Evolutionary conservation across 2,113 vertebrate species (phyloP).

Genomic region (Pachyramphus minor): DNA sequence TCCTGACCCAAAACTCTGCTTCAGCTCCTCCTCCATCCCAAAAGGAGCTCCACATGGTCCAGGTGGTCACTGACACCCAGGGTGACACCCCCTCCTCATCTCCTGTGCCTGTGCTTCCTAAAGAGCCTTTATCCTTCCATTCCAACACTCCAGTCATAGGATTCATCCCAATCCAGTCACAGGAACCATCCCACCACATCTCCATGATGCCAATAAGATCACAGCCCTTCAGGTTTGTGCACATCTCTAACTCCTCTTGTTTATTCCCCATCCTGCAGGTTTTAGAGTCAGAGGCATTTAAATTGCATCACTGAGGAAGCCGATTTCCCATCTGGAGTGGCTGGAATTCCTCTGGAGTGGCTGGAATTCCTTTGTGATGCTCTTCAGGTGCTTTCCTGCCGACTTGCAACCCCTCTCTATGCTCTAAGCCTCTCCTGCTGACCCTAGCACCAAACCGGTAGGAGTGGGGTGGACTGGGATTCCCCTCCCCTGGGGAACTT

Average conservation of each 20-base stretch:
- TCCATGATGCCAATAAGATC: rapidly evolving
- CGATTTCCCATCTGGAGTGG: background rate
- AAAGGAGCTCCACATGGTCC: background rate
- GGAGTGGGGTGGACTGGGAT: background rate
- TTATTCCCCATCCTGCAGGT: background rate
- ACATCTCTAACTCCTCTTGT: background rate
- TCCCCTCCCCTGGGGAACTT: background rate
- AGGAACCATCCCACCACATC: background rate
- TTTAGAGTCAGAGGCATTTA: background rate
- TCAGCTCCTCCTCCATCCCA: background rate
- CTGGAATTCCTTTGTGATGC: background rate
- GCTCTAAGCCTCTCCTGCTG: background rate
- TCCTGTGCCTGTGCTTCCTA: background rate
- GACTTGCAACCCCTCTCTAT: background rate
- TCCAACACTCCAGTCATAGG: background rate
- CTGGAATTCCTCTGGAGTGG: background rate
- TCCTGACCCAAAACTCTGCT: background rate
- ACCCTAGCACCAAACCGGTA: background rate
- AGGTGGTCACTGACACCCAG: background rate
- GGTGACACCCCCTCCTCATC: background rate
- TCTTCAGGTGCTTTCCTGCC: background rate
- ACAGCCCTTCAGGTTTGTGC: background rate
- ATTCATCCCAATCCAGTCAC: background rate
- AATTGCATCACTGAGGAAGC: background rate
- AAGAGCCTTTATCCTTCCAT: background rate